These are phyloP conservation scores for Leucopsar rothschildi DNA, from an alignment of 2,113 vertebrate species.

Conservation along the genomic window DNA sequence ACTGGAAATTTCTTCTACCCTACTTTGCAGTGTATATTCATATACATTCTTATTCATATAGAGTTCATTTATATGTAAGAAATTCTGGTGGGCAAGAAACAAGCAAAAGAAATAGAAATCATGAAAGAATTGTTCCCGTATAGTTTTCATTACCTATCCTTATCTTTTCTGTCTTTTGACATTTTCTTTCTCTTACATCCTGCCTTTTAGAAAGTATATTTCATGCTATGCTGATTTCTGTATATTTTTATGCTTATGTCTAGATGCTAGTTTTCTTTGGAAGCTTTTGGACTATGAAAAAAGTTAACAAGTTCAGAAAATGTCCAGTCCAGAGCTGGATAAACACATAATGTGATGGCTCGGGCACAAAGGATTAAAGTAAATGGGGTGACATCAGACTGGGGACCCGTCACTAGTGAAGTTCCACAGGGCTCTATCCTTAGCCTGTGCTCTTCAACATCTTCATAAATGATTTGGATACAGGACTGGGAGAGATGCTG, in stretches of 20 bases:
- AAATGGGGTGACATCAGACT: background rate
- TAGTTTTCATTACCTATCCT: background rate
- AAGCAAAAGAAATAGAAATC: background rate
- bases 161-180: background rate
- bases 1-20: background rate
- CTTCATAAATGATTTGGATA: fast-evolving
- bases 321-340: background rate
- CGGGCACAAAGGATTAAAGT: background rate
- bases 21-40: background rate
- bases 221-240: background rate
- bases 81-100: background rate
- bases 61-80: background rate
- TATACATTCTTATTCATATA: background rate
- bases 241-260: background rate
- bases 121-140: background rate
- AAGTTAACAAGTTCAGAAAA: background rate
- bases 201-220: background rate
- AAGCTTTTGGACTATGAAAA: background rate
- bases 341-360: background rate
- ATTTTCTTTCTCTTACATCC: background rate
- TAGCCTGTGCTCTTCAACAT: background rate
- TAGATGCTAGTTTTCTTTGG: background rate
- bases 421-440: background rate
- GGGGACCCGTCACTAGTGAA: background rate
- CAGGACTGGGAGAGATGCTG: background rate